These are phyloP conservation scores for Phoxinus phoxinus DNA, from an alignment of 2,113 vertebrate species.

Conservation along the genomic window DNA sequence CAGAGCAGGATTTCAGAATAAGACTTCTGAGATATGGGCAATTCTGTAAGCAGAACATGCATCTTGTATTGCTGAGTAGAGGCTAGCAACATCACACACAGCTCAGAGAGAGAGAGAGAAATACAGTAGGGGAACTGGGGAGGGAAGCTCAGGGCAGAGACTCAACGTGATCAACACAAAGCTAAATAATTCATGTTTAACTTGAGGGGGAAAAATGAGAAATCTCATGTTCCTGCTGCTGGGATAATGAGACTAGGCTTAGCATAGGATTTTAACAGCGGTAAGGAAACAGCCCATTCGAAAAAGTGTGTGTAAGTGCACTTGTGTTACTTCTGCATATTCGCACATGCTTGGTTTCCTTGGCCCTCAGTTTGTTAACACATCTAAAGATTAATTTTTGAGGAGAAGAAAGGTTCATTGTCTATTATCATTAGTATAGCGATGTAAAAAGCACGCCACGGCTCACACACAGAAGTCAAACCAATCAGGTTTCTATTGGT, in stretches of 20 bases:
- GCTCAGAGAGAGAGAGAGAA: conserved; percentile 22
- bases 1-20: neutral
- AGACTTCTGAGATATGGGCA: neutral
- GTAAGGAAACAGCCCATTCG: conserved; percentile 56
- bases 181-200: conserved; percentile 76
- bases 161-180: conserved; percentile 70
- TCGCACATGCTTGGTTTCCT: neutral
- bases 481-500: neutral
- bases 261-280: conserved; percentile 63
- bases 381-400: neutral
- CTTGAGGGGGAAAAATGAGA: conserved; percentile 62
- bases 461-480: neutral
- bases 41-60: conserved; percentile 17
- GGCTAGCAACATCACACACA: neutral
- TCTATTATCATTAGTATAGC: neutral
- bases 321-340: conserved; percentile 63
- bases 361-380: neutral
- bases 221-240: conserved; percentile 69
- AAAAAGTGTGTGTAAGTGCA: conserved; percentile 49
- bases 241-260: conserved; percentile 71
- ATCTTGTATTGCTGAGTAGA: conserved; percentile 26
- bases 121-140: conserved; percentile 56
- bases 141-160: conserved; percentile 59
- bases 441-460: neutral
- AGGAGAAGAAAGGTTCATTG: neutral